Base-by-base conservation (phyloP, 2,113 vertebrate species). In the Porphyrio hochstetteri region DNA sequence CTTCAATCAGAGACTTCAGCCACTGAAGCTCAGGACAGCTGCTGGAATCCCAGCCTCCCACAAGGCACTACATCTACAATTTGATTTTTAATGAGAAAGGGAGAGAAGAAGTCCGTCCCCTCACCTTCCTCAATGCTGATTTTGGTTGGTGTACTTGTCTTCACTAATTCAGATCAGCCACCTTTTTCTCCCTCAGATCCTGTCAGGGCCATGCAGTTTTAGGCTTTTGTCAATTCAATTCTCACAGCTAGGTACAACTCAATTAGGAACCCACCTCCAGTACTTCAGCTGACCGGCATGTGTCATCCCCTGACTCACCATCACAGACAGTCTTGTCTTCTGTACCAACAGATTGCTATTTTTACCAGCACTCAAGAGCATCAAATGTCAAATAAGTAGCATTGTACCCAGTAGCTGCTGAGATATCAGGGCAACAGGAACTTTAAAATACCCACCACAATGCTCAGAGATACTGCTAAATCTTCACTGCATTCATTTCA, bases 221-320 rank as follows among this genome's bases (percentile, higher is more conserved):
- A 79, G 33, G 36, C 3, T 11, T 93, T 86, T 87, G 81, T 87
- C 2, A 13, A 75, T 86, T 87, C 72, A 56, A n/a, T 82, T 91
- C 52, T 75, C 69, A 75, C 23, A 38, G 71, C 40, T 74, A 77
- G 89, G 48, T 69, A 84, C 86, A 95, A 70, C 57, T 68, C 91
- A 86, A 5, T 92, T 75, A 79, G 53, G 38, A 67, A 82, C 74
- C 40, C 69, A 79, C 53, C 48, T 74, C 70, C 53, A 79, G 65
- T 93, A 53, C 57, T 89, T 86, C 69, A 89, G 29, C 69, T 86
- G 81, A 87, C 48, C 92, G 91, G 65, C 69, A 61, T 82, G 61
- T 95, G 69, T 89, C 95, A 89, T 71, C 16, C 56, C 80, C 42
- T 93, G 91, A 88, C 56, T 92, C 89, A 74, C 88, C 83, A 64